phyloP scores from a whole-genome alignment of 2,797 vertebrate genomes.

The Caiman crocodilus region DNA sequence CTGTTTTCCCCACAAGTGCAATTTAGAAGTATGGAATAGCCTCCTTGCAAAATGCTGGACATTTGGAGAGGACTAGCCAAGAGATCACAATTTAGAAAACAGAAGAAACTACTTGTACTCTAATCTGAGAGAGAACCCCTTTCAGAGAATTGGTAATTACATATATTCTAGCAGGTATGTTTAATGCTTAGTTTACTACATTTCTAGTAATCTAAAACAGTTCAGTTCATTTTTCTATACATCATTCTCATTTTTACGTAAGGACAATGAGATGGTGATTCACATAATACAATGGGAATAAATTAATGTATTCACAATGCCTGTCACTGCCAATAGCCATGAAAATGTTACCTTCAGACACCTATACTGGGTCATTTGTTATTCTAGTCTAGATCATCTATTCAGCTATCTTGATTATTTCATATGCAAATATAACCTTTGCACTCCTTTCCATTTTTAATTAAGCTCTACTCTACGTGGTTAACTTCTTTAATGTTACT shows the following conservation, averaged over 20 bases:
- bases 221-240: background rate
- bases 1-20: background rate
- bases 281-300: background rate
- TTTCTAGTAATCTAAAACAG: background rate
- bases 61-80: background rate
- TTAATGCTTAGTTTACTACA: background rate
- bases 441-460: slow-evolving; percentile 7
- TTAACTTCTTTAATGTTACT: slow-evolving; percentile 10
- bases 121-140: background rate
- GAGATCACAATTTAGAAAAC: background rate
- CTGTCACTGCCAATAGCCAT: background rate
- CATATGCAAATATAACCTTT: slow-evolving; percentile 10
- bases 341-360: background rate
- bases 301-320: background rate
- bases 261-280: background rate
- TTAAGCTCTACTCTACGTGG: background rate
- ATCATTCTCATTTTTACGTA: background rate
- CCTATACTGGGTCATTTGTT: background rate
- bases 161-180: background rate
- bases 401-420: background rate
- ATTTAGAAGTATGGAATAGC: background rate
- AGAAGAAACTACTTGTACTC: background rate
- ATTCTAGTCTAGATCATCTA: background rate
- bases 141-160: background rate
- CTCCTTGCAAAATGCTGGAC: background rate